These are phyloP conservation scores for Lampropteryx suffumata DNA, from an alignment of 2,888 invertebrate species.

Conservation along the genomic window DNA sequence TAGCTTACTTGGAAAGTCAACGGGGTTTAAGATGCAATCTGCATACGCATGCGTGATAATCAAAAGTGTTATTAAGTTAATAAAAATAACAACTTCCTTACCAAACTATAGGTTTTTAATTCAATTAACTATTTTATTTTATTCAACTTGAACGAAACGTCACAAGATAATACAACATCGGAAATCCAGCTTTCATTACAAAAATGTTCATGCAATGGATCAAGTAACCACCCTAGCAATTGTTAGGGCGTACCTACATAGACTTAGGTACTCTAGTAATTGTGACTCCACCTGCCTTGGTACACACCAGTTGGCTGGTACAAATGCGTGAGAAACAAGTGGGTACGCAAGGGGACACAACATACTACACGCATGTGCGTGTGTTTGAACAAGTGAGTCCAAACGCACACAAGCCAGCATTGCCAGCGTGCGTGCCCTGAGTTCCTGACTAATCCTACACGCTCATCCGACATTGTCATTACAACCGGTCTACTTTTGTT, in stretches of 20 bases:
- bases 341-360: conserved; percentile 36
- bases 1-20: conserved; percentile 64
- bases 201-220: background rate
- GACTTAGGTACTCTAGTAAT: conserved; percentile 60
- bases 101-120: background rate
- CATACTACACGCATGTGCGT: conserved; percentile 32
- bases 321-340: conserved; percentile 46
- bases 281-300: conserved; percentile 59
- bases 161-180: background rate
- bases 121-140: background rate
- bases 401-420: conserved; percentile 17
- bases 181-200: background rate
- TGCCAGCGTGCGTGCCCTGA: conserved; percentile 16
- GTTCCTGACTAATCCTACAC: conserved; percentile 24
- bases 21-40: conserved; percentile 62
- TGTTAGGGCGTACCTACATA: conserved; percentile 57
- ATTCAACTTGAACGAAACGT: background rate
- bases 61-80: conserved; percentile 38
- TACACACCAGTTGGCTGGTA: conserved; percentile 43
- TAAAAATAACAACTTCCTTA: background rate
- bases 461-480: conserved; percentile 24
- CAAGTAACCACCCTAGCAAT: conserved; percentile 31
- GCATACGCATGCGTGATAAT: conserved; percentile 57
- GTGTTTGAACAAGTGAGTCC: background rate
- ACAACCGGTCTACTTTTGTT: conserved; percentile 18